These are phyloP conservation scores for Trichonephila clavata DNA, from an alignment of 1,140 invertebrate genomes.

Conservation along the genomic window DNA sequence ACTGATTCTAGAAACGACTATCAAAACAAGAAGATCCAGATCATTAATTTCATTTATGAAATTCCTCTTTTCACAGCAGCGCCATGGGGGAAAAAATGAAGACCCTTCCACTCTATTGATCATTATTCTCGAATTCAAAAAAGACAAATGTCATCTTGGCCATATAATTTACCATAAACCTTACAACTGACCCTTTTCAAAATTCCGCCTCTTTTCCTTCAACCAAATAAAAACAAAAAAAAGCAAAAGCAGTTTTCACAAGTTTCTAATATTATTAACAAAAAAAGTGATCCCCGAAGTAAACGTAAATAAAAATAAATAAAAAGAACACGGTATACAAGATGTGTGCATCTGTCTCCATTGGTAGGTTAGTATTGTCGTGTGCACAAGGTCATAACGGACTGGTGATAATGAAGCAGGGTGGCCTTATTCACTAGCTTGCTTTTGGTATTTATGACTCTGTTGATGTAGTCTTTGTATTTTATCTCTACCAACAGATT, in stretches of 20 bases:
- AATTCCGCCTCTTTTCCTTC: neutral
- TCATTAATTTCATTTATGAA: neutral
- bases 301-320: neutral
- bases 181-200: neutral
- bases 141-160: neutral
- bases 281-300: neutral
- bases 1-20: too few species aligned
- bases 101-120: neutral
- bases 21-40: too few species aligned
- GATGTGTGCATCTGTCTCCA: neutral
- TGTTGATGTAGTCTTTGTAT: constrained; percentile 49
- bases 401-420: constrained; percentile 52
- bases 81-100: neutral
- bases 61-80: neutral
- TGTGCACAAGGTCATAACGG: constrained; percentile 8
- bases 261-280: neutral
- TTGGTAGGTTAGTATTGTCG: constrained; percentile 22
- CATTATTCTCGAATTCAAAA: neutral
- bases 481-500: constrained; percentile 55
- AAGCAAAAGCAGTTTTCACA: neutral
- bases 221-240: neutral
- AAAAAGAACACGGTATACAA: neutral
- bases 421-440: constrained; percentile 66
- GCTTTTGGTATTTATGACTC: constrained; percentile 65
- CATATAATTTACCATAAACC: neutral